Evolutionary conservation across 2,888 invertebrate species (phyloP), one percentile per base, ranked within the genome.

Genomic region (Boloria selene): DNA sequence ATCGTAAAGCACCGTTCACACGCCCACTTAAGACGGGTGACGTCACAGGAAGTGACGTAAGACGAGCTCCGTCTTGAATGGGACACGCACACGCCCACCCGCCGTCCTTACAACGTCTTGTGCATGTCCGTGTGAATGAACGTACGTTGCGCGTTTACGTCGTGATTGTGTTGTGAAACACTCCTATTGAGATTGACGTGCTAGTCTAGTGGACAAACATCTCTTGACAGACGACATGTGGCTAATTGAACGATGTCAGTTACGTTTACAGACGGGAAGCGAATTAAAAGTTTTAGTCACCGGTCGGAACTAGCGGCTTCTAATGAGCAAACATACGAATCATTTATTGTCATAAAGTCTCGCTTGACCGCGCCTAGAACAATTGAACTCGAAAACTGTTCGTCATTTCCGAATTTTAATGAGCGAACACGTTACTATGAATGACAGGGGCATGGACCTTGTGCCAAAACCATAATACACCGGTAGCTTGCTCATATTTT

Each of bases 361-460:
- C 87, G 87, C 85, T 84, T 85, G 80, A 85, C 79, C 79, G 83
- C 75, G 72, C 78, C 77, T 81, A 82, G 80, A 81, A 86, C 88
- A 85, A 87, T 86, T 82, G 77, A 75, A 81, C 75, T 81, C 77
- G 77, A 85, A 86, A 87, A 87, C 81, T 82, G 85, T 86, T 82
- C 84, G 87, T 91, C 91, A 91, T 87, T 87, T 90, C 90, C 89
- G 85, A 90, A 88, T 85, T 86, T 85, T 87, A 88, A 89, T 88
- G 85, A 85, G 83, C 76, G 77, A 77, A 79, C 77, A 76, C 75
- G 80, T 81, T 79, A 80, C 79, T 77, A 78, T 85, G 85, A 85
- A 82, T 85, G 86, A 86, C 85, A 81, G 82, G 87, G 85, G 86
- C 87, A 86, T 86, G 87, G 85, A 85, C 87, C 80, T 79, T 80